Evolutionary conservation across 2,797 vertebrate species (phyloP), one percentile per base, ranked within the genome.

Genomic region (Limnodromus scolopaceus): DNA sequence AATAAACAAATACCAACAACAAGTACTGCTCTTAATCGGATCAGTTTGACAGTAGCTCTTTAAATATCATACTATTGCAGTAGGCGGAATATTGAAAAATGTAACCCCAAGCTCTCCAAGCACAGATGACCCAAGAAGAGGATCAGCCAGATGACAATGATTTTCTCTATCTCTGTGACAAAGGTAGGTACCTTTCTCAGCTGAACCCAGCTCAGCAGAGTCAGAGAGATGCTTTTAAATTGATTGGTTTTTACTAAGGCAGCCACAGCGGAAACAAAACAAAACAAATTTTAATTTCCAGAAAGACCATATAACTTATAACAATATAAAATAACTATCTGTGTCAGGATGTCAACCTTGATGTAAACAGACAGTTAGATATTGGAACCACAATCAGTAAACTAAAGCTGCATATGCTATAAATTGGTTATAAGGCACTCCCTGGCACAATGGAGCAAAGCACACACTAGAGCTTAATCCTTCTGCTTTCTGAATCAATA

Each of bases 401-500:
- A 85, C 69, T 61, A 68, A 65, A 86, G 82, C n/a, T 69, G 61
- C 22, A 34, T 71, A 63, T 54, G 19, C 38, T 49, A 32, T 57
- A 86, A 71, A 78, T 51, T 78, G 24, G 45, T 84, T 84, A 55
- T 60, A 89, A 89, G 51, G 38, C 57, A 85, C 41, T 88, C 65
- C 5, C 22, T 58, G 72, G 61, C 28, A 75, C 74, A 71, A 11
- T 2, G 22, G 54, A 94, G 54, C 19, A 83, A 83, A 87, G 45
- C 19, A 77, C 13, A 13, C 0, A 1, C 30, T 54, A 34, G 13
- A 77, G 24, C 28, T 91, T 91, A 87, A 91, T 92, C 63, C 69
- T 71, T 64, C 61, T 81, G 48, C 79, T 80, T 81, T 95, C 80
- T 65, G 55, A 91, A 92, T 95, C 87, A 88, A 91, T 72, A 95